Conservation (phyloP, 2,113 vertebrate species). For the Chitala chitala region DNA sequence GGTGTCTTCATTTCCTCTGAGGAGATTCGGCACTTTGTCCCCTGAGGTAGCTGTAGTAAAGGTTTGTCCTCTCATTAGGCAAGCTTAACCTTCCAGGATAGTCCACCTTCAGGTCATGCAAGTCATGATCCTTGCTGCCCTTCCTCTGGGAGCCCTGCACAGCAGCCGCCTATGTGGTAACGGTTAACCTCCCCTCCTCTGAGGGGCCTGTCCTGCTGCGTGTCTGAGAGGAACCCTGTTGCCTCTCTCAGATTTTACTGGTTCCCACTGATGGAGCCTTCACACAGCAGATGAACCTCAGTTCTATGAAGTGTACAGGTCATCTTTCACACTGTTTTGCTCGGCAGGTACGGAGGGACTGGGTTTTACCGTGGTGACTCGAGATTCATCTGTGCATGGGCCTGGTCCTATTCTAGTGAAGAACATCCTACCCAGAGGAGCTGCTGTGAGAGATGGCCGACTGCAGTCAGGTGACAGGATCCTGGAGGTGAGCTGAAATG, state of each 20-base stretch:
- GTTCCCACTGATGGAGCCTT: no score
- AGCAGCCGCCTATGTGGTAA: neutral
- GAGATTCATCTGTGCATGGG: constrained; percentile 87
- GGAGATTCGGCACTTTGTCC: constrained; percentile 11
- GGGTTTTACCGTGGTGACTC: constrained; percentile 95
- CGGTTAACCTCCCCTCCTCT: neutral
- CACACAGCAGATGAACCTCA: no score
- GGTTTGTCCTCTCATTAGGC: no score
- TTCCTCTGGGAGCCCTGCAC: neutral
- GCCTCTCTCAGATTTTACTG: no score
- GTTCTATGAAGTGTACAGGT: no score
- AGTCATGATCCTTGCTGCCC: neutral
- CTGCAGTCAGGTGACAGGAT: constrained; percentile 94
- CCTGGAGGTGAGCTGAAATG: constrained; percentile 73
- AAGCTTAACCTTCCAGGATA: no score
- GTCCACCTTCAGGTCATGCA: no score
- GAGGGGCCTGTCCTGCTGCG: no score
- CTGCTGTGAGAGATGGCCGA: constrained; percentile 90
- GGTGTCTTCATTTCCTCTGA: constrained; percentile 6
- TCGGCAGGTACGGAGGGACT: constrained; percentile 83
- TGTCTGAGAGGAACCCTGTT: no score
- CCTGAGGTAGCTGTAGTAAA: neutral
- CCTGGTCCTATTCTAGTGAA: constrained; percentile 94
- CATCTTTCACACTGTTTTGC: neutral
- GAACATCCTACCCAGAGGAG: constrained; percentile 91